Evolutionary conservation across 2,888 invertebrate genomes (phyloP), one percentile per base, ranked within the genome.

Genomic region (Galerucella pusilla): DNA sequence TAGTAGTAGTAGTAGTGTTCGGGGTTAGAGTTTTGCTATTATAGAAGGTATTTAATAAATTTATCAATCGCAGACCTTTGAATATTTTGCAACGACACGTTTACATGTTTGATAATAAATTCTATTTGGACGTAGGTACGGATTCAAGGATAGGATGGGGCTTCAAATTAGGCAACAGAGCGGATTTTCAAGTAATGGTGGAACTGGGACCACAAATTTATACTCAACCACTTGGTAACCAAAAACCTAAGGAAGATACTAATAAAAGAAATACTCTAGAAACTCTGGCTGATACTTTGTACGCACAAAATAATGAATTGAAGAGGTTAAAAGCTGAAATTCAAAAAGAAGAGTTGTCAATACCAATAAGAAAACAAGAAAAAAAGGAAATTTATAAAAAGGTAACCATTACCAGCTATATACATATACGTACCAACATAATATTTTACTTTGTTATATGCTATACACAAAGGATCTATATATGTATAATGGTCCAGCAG

Each of bases 81-180:
- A 35, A 35, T 35, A 35, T 35, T 35, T 35, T 35, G 35, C 35
- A 35, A 35, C 4, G 35, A 35, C 35, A 5, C 35, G 1, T 49
- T 14, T 0, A 14, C 49, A 12, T 14, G 28, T 12, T 2, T 14
- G 64, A 0, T 42, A 52, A 66, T 60, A 14, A 57, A 28, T 60
- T 52, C n/a, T 45, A 20, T 61, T 54, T 54, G 59, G 42, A 25
- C 52, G 35, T 87, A 95, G 95, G 95, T 54, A 94, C 94, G 5
- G 95, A 95, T 84, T 94, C 94, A 0, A 90, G 94, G 28, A 84
- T 95, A 12, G 95, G 95, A 0, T 91, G 95, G 81, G 95, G 95
- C 0, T 95, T 94, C 84, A 91, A 94, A 1, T 89, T 95, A 61
- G 95, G 95, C 0, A 92, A 94, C 83, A 93, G 95, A 86, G 95